Conservation (phyloP, 2,113 vertebrate genomes). For the Nipponia nippon region DNA sequence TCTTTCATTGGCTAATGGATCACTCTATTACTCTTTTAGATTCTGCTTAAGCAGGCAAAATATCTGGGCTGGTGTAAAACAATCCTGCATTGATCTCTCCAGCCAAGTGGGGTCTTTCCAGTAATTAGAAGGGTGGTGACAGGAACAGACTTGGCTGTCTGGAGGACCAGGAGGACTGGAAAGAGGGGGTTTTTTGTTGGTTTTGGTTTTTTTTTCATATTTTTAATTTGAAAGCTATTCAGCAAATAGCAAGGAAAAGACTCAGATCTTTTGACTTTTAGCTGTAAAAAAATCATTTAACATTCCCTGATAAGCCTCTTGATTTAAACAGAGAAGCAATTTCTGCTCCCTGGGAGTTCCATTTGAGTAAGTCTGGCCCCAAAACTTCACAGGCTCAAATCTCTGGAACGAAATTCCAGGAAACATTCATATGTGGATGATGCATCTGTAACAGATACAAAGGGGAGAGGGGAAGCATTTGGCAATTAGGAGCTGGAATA, state of each 20-base stretch:
- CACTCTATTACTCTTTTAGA: not conserved
- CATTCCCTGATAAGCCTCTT: conserved; percentile 40
- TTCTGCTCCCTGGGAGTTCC: conserved; percentile 58
- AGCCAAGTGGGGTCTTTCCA: conserved; percentile 50
- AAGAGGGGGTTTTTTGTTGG: not conserved
- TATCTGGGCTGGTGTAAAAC: conserved; percentile 35
- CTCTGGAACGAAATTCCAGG: conserved; percentile 55
- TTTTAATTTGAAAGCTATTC: not conserved
- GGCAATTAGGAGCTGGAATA: conserved; percentile 12
- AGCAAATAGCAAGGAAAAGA: conserved; percentile 4
- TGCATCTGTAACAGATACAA: conserved; percentile 55
- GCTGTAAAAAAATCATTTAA: conserved; percentile 17
- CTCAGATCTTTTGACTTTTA: conserved; percentile 34
- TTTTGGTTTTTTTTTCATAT: not conserved
- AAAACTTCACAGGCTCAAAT: conserved; percentile 55
- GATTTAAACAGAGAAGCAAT: conserved; percentile 48
- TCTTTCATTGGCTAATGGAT: not conserved
- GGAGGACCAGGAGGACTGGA: not conserved
- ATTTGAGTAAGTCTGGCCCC: conserved; percentile 15
- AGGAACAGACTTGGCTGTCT: conserved; percentile 17
- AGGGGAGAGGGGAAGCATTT: conserved; percentile 43
- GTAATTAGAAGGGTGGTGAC: conserved; percentile 55
- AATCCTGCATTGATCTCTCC: conserved; percentile 42
- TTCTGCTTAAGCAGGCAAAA: conserved; percentile 46
- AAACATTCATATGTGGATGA: conserved; percentile 48